phyloP scores from a whole-genome alignment of 2,888 invertebrate genomes.

The Chloroclysta siterata region DNA sequence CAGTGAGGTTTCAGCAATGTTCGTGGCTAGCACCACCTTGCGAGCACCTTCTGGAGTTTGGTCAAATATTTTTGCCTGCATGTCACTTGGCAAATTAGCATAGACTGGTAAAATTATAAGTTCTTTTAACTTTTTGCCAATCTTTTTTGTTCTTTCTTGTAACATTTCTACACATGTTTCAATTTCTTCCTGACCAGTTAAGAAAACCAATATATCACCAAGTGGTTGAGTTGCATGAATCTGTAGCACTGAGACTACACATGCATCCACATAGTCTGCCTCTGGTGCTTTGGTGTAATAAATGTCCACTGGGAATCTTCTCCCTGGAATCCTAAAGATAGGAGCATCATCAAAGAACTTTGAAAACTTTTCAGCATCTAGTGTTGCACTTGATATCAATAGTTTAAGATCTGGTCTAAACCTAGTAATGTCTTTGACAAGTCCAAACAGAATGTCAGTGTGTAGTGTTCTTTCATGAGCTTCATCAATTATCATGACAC shows the following conservation, averaged over 20 bases:
- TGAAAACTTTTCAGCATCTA: slow-evolving; percentile 99
- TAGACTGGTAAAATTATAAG: slow-evolving; percentile 97
- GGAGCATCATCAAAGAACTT: slow-evolving; percentile 99
- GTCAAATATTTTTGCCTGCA: slow-evolving; percentile 99
- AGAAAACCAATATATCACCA: slow-evolving; percentile 98
- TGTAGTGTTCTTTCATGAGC: slow-evolving; percentile 99
- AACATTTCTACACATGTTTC: slow-evolving; percentile 95
- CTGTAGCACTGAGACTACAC: slow-evolving; percentile 98
- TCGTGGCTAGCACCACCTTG: slow-evolving; percentile 98
- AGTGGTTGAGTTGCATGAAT: slow-evolving; percentile 98
- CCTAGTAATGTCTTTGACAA: slow-evolving; percentile 97
- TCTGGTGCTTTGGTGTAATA: slow-evolving; percentile 99
- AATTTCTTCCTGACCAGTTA: slow-evolving; percentile 97
- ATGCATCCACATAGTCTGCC: slow-evolving; percentile 99
- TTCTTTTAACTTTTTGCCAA: slow-evolving; percentile 97
- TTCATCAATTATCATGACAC: slow-evolving; percentile 99
- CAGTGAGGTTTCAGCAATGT: slow-evolving; percentile 99
- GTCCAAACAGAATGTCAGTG: slow-evolving; percentile 98
- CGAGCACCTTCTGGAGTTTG: slow-evolving; percentile 98
- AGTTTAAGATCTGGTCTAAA: slow-evolving; percentile 97
- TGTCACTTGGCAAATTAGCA: slow-evolving; percentile 98
- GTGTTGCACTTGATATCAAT: slow-evolving; percentile 98
- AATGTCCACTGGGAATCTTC: slow-evolving; percentile 98
- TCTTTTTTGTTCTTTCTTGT: slow-evolving; percentile 94
- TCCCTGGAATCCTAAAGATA: slow-evolving; percentile 98